Percentiles rank a stretch among this genome's conserved stretches.
phyloP scores from a whole-genome alignment of 2,888 invertebrate species.

The Perdita meconis region DNA sequence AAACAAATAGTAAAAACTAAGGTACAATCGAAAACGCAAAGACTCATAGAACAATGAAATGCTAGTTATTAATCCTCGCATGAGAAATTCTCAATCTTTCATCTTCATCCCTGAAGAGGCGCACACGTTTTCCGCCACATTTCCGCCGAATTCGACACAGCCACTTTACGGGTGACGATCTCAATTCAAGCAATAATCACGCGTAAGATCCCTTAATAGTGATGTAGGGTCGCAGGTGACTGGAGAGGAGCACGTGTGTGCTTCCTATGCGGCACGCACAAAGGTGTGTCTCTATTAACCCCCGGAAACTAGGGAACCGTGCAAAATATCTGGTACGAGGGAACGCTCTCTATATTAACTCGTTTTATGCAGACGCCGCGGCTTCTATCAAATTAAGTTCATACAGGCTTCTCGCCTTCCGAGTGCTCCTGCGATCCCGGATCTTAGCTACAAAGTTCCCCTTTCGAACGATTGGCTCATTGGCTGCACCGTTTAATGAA shows the following conservation, averaged over 20 bases:
- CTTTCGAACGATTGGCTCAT: constrained; percentile 52
- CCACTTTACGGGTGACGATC: constrained; percentile 36
- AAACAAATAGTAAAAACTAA: too few species aligned
- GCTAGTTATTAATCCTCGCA: too few species aligned
- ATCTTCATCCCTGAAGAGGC: neutral
- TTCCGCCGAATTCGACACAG: constrained; percentile 10
- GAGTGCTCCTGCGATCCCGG: constrained; percentile 40
- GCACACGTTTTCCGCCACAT: neutral
- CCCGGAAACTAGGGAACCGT: constrained; percentile 64
- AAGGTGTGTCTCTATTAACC: constrained; percentile 67
- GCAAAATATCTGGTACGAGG: constrained; percentile 59
- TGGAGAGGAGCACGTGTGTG: constrained; percentile 39
- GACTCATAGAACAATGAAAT: too few species aligned
- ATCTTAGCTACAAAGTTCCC: constrained; percentile 44
- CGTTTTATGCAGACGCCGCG: constrained; percentile 73
- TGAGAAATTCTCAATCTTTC: neutral
- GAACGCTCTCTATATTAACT: constrained; percentile 77
- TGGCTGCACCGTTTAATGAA: constrained; percentile 40
- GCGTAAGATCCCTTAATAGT: constrained; percentile 46
- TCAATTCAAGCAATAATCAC: constrained; percentile 40
- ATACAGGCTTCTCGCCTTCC: constrained; percentile 53
- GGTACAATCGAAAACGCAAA: too few species aligned
- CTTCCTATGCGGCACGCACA: constrained; percentile 48
- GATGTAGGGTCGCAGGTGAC: constrained; percentile 27
- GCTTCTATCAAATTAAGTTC: constrained; percentile 74